phyloP scores from a whole-genome alignment of 2,113 vertebrate genomes.

The Calyptommatus sinebrachiatus region DNA sequence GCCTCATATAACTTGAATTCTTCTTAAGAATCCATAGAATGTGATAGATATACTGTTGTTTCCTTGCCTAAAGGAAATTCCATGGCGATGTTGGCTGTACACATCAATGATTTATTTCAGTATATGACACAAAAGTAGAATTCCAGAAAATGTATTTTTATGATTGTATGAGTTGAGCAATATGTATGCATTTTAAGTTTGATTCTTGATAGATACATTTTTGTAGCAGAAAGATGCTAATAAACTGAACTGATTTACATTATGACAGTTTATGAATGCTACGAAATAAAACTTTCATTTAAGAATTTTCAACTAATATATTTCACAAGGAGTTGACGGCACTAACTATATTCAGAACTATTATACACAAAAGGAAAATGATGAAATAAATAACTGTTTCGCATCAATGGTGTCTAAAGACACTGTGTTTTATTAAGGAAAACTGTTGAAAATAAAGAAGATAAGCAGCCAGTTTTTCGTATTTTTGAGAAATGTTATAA shows the following conservation, averaged over 20 bases:
- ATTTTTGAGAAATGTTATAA: neutral
- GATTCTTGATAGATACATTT: neutral
- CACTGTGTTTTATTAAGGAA: constrained; percentile 19
- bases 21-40: neutral
- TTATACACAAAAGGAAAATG: neutral
- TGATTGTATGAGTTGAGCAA: accelerated
- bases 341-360: constrained; percentile 22
- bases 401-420: constrained; percentile 15
- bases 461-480: neutral
- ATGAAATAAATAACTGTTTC: neutral
- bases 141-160: neutral
- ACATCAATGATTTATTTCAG: neutral
- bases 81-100: neutral
- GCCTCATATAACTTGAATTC: neutral
- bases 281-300: neutral
- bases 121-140: neutral
- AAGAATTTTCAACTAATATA: neutral
- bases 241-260: neutral
- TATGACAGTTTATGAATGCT: constrained; percentile 18
- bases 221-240: neutral
- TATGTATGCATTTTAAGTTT: constrained; percentile 10
- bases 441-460: neutral
- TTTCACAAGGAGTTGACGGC: neutral
- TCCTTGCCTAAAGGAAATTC: neutral
- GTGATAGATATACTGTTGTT: neutral